Base-by-base conservation (phyloP, 2,888 invertebrate genomes). In the Notodonta dromedarius region DNA sequence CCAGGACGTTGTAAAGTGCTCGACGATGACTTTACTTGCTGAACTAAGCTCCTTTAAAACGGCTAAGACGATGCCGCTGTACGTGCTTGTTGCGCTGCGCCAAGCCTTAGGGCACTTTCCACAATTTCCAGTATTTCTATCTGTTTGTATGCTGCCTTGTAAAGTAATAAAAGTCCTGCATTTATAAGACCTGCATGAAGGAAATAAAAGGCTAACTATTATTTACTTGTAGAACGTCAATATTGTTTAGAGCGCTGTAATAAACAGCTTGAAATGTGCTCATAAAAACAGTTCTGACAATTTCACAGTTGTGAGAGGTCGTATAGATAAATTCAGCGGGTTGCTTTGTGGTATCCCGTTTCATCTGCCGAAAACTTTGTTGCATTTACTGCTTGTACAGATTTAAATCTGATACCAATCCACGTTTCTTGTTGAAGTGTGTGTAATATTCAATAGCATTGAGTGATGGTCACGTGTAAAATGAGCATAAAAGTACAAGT, bases 51-150 rank as follows among this genome's bases (percentile, higher is more conserved):
- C 57, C 70, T 76, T 76, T 74, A 71, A 70, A 74, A 67, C 70
- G 66, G 73, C 73, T 78, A 70, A 73, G 71, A 67, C 74, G 72
- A 75, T 72, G 75, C 67, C 67, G 65, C 69, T 48, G 69, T 65
- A 80, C 80, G 84, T 83, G 84, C 79, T 75, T 74, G 78, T 72
- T 76, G 74, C 73, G 62, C 60, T 68, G 70, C 61, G 73, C 53
- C 63, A 56, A 67, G 78, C 70, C 71, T 82, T 79, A 75, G 66
- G 67, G 67, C 68, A 68, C 62, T 70, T 51, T 42, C 63, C 64
- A 70, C 63, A 63, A 76, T 67, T 61, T 64, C 62, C 62, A 57
- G 54, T 60, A 67, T 66, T 73, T 73, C 73, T 63, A 73, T 67
- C 62, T 63, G 59, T 73, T 71, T 73, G 59, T 58, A 53, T 35